These are phyloP conservation scores for Oncorhynchus gorbuscha DNA, from an alignment of 2,113 vertebrate species.

Conservation along the genomic window DNA sequence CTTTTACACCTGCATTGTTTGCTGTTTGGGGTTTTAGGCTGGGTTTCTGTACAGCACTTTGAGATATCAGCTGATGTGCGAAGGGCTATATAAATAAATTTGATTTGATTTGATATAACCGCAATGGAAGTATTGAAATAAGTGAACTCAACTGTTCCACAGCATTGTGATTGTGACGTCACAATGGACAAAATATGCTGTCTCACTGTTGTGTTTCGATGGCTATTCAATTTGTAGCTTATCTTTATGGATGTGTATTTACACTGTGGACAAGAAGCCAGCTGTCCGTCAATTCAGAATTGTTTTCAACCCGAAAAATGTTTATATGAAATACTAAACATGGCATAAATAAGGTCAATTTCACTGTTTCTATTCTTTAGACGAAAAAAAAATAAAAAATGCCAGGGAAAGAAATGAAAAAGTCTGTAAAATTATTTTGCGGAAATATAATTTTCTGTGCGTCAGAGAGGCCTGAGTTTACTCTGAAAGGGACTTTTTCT, in stretches of 20 bases:
- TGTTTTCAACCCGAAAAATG: constrained; percentile 37
- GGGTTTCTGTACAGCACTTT: too few species aligned
- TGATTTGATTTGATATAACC: too few species aligned
- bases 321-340: constrained; percentile 49
- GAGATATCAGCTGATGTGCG: too few species aligned
- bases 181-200: neutral
- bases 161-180: neutral
- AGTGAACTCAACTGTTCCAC: neutral
- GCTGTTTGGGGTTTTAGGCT: too few species aligned
- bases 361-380: constrained; percentile 43
- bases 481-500: neutral
- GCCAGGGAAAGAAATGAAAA: constrained; percentile 17
- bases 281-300: constrained; percentile 10
- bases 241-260: constrained; percentile 15
- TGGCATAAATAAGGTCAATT: constrained; percentile 30
- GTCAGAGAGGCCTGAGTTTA: neutral
- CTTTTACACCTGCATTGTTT: too few species aligned
- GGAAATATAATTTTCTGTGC: constrained; percentile 15
- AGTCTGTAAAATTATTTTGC: constrained; percentile 15
- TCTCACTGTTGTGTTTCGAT: neutral
- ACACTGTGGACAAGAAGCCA: too few species aligned
- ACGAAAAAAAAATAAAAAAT: neutral
- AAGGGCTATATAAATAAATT: too few species aligned
- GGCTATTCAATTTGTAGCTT: constrained; percentile 23
- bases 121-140: too few species aligned